Evolutionary conservation across 2,888 invertebrate genomes (phyloP), one percentile per base, ranked within the genome.

Genomic region (Eudasyphora cyanicolor): DNA sequence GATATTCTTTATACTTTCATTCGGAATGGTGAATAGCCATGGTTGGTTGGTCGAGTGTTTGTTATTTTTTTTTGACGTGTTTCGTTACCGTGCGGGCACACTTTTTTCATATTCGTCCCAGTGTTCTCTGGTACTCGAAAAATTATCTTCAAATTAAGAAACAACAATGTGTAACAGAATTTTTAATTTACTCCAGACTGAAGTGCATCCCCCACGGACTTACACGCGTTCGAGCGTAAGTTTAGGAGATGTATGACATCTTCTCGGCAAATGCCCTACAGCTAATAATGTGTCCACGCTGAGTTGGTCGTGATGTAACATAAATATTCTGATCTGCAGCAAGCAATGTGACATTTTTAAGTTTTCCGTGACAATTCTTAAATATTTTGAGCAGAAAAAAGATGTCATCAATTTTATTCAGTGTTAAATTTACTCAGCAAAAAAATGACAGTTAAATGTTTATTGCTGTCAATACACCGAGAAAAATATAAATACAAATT

Each of bases 101-200:
- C n/a, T 38, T 70, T 70, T n/a, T 69, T 24, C 24, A 17, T 69
- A n/a, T 35, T 35, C 17, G n/a, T 54, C n/a, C 19, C 19, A 27
- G 32, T 73, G 24, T 57, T 42, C 64, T 73, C 60, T 74, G 54
- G 77, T 75, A 75, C 83, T 83, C 80, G 79, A 75, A 70, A 79
- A 83, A 83, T 83, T 83, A 77, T 83, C 83, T 80, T 77, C 83
- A 83, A 77, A 83, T 83, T 83, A 79, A 77, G 77, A 64, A 83
- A 80, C 17, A 73, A 49, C 3, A 45, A 27, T 14, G 19, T 27
- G 54, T 77, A 78, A 69, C 38, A 45, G 45, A 45, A 79, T 73
- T 82, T 82, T 79, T 82, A 82, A 82, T 82, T 79, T 79, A 82
- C 79, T 76, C 38, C 75, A 32, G 29, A 42, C 21, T 67, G 27